A percentile compares a stretch with the other conserved stretches of the same genome.
Conservation (phyloP, 2,797 vertebrate species). For the Poecilia velifera region DNA sequence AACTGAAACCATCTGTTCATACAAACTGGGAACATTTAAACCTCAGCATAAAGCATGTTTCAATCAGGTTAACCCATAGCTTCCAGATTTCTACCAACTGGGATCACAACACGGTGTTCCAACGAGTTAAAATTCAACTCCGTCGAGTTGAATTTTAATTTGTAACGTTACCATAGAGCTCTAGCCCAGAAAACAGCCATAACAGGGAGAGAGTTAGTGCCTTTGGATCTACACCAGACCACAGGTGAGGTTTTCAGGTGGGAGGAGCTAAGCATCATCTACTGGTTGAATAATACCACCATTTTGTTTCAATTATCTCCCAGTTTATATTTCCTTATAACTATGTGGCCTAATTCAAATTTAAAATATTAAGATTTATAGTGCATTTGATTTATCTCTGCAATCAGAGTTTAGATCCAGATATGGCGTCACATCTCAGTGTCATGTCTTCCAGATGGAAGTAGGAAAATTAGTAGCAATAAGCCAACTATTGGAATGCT, state of each 20-base stretch:
- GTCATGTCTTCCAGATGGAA: not conserved
- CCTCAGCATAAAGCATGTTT: not conserved
- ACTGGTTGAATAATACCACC: not conserved
- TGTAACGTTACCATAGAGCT: not conserved
- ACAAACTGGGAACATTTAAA: constrained; percentile 5
- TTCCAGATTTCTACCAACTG: not conserved
- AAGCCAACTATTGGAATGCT: not conserved
- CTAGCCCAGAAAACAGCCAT: not conserved
- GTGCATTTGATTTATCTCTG: not conserved
- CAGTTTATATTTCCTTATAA: not conserved
- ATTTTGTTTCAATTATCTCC: not conserved
- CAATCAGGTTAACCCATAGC: not conserved
- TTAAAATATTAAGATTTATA: not conserved
- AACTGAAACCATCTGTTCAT: constrained; percentile 4
- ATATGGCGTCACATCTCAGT: not conserved
- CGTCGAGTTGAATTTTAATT: too few species aligned
- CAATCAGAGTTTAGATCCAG: not conserved
- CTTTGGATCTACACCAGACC: not conserved
- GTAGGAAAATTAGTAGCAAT: not conserved
- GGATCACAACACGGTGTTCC: not conserved
- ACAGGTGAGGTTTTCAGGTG: not conserved
- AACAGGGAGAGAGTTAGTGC: not conserved
- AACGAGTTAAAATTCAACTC: not conserved
- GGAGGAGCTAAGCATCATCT: not conserved
- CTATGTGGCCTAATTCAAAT: not conserved